Conservation (phyloP, 2,113 vertebrate genomes). For the Haemorhous mexicanus region DNA sequence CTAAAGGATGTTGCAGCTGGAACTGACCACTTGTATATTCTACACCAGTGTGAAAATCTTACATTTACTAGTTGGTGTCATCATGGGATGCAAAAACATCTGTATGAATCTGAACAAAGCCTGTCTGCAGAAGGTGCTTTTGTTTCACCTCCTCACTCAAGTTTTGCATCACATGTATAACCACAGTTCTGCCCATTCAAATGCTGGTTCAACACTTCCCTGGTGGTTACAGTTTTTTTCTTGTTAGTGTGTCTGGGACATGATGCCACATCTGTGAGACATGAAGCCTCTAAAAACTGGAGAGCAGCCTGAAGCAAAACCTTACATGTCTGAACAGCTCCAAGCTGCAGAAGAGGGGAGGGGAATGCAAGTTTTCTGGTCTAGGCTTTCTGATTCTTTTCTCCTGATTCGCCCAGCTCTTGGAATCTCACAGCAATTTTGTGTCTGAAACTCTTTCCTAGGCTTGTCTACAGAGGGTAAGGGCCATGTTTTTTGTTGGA, state of each 20-base stretch:
- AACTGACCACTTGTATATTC: not conserved
- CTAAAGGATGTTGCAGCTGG: not conserved
- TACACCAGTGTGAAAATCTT: not conserved
- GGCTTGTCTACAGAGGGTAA: not conserved
- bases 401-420: not conserved
- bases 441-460: not conserved
- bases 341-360: not conserved
- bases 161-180: not conserved
- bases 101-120: not conserved
- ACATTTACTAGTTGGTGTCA: rapidly evolving
- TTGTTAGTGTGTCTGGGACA: not conserved
- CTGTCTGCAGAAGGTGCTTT: not conserved
- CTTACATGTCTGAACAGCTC: not conserved
- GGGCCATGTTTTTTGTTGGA: not conserved
- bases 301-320: slow-evolving; percentile 3
- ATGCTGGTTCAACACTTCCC: not conserved
- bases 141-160: not conserved
- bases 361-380: not conserved
- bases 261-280: not conserved
- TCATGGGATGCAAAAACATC: not conserved
- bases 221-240: not conserved
- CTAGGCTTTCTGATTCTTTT: not conserved
- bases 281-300: not conserved
- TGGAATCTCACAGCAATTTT: not conserved
- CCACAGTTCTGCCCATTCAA: not conserved